Conservation (phyloP, 2,888 invertebrate species). For the Eupithecia inturbata region DNA sequence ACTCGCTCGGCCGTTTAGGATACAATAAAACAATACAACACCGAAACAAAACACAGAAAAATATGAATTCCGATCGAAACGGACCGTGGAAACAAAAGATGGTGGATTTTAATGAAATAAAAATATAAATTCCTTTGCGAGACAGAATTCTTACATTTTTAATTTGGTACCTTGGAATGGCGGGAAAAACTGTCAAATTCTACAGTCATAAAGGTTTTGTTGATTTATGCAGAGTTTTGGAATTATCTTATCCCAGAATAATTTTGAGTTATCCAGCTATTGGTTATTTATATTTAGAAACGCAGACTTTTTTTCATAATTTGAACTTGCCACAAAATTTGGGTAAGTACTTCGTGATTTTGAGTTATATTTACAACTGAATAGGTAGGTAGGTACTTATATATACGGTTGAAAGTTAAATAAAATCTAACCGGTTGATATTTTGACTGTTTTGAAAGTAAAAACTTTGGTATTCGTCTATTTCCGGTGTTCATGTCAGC, state of each 20-base stretch:
- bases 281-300: neutral
- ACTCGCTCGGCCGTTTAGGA: conserved; percentile 73
- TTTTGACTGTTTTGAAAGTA: neutral
- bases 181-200: conserved; percentile 78
- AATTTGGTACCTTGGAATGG: conserved; percentile 78
- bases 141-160: conserved; percentile 84
- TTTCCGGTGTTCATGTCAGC: conserved; percentile 1
- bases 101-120: conserved; percentile 83
- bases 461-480: conserved; percentile 3
- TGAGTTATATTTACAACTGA: neutral
- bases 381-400: too few relatives aligned
- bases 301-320: neutral
- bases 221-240: conserved; percentile 31
- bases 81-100: conserved; percentile 82
- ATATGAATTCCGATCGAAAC: conserved; percentile 83
- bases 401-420: neutral
- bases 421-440: neutral
- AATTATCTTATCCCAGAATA: conserved; percentile 1
- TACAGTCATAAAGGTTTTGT: conserved; percentile 65
- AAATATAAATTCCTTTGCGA: conserved; percentile 83
- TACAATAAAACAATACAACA: conserved; percentile 80
- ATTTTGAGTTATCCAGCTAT: neutral
- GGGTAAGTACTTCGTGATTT: neutral
- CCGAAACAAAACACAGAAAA: conserved; percentile 84
- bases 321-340: neutral